Evolutionary conservation across 2,888 invertebrate genomes (phyloP).

Genomic region (Hirtodrosophila trivittata): DNA sequence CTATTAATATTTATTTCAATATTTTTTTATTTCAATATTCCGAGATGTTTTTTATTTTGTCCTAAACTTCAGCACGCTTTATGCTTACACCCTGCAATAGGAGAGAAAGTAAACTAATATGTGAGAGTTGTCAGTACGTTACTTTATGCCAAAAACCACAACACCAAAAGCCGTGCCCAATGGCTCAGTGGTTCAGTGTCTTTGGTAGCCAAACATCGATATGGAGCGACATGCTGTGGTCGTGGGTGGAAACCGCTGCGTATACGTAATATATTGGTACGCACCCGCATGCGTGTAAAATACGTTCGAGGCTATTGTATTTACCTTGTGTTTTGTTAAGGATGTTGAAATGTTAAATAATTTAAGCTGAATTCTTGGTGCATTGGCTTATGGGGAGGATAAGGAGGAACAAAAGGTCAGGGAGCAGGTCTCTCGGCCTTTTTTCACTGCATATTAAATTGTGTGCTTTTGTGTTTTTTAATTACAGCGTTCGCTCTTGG

Average conservation of each 20-base stretch:
- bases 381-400: not conserved
- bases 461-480: not conserved
- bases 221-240: constrained; percentile 42
- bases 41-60: too few species aligned
- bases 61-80: too few species aligned
- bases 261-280: constrained; percentile 54
- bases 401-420: not conserved
- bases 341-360: constrained; percentile 11
- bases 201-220: constrained; percentile 12
- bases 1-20: too few species aligned
- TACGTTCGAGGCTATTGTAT: not conserved
- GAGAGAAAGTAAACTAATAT: too few species aligned
- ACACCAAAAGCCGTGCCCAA: too few species aligned
- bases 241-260: constrained; percentile 47
- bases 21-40: too few species aligned
- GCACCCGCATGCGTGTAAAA: constrained; percentile 12
- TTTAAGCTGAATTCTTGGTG: not conserved
- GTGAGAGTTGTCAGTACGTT: too few species aligned
- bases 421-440: not conserved
- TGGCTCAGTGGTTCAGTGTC: constrained; percentile 2
- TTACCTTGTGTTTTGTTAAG: constrained; percentile 1
- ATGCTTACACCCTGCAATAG: too few species aligned
- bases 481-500: constrained; percentile 2
- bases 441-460: constrained; percentile 6
- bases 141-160: too few species aligned